Base-by-base conservation (phyloP, 2,888 invertebrate genomes). In the Macrosiphum euphorbiae region DNA sequence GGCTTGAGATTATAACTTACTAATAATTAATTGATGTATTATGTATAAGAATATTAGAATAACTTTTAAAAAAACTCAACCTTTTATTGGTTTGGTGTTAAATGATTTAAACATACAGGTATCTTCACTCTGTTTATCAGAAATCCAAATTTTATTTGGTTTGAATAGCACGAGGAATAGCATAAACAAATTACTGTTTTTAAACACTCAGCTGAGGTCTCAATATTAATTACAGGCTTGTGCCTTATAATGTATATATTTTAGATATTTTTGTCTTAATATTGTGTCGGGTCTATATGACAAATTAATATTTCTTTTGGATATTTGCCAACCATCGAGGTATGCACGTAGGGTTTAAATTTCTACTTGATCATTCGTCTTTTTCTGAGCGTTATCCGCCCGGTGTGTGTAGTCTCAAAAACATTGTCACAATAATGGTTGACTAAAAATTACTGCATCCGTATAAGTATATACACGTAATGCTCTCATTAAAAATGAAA, bases 401-500 rank as follows among this genome's bases (percentile, higher is more conserved):
- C 28, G n/a, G 8, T 44, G n/a, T 52, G 26, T 89, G 26, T 35
- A 47, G 61, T 20, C 41, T 52, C 13, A 41, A 88, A 92, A 78
- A 92, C 92, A 92, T 78, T 52, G 92, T 78, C 52, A n/a, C 92
- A 67, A 92, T 88, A 92, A 67, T 78, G 92, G 67, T 92, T 50
- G 88, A 92, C 88, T 92, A 52, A 88, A 92, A 92, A 88, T 92
- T 88, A 28, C 52, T 61, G n/a, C 47, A 47, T 47, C 55, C 78
- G 88, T 55, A 52, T 61, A 58, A 47, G 47, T 50, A 67, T 44
- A 41, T 61, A 35, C 55, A 52, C 44, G 88, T 88, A 92, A 92
- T 88, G 92, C 88, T 92, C 92, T 92, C 92, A 92, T 92, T 92
- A 92, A 88, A 92, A 88, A 88, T 88, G 92, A 92, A 92, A 92